Conservation (phyloP, 2,888 invertebrate genomes). For the Drosophila hamatofila region DNA sequence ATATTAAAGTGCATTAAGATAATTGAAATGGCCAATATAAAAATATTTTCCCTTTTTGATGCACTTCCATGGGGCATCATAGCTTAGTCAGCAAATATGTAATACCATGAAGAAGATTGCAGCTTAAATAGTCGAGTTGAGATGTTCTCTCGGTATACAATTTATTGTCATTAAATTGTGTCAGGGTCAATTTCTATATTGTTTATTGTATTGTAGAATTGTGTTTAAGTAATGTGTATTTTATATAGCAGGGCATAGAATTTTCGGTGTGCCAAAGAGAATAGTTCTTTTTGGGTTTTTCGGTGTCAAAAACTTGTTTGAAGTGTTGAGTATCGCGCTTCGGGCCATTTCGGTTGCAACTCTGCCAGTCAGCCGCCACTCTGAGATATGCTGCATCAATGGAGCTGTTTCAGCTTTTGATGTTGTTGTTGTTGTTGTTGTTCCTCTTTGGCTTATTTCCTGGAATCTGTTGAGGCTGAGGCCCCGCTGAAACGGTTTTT, state of each 20-base stretch:
- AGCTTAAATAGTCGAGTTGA: neutral
- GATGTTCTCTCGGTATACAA: too few relatives aligned
- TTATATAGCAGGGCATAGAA: neutral
- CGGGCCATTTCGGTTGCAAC: constrained; percentile 69
- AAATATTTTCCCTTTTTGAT: constrained; percentile 72
- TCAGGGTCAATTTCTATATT: too few relatives aligned
- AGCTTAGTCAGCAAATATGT: neutral
- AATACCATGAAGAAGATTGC: neutral
- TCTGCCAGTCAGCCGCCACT: constrained; percentile 38
- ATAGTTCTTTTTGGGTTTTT: constrained; percentile 15
- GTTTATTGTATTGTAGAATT: too few relatives aligned
- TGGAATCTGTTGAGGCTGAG: constrained; percentile 37
- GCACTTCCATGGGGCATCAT: neutral
- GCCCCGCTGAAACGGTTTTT: constrained; percentile 54
- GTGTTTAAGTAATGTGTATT: too few relatives aligned
- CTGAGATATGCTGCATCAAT: constrained; percentile 34
- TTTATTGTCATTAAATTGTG: neutral
- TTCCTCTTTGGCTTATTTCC: constrained; percentile 17
- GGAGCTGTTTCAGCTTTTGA: constrained; percentile 31
- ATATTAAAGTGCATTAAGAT: constrained; percentile 83
- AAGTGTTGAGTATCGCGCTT: constrained; percentile 80
- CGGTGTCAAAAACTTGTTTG: constrained; percentile 78
- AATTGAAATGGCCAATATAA: constrained; percentile 83
- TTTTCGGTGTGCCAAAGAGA: neutral
- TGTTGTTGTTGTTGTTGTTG: constrained; percentile 17